Conservation (phyloP, 2,888 invertebrate species). For the Scotopteryx bipunctaria region DNA sequence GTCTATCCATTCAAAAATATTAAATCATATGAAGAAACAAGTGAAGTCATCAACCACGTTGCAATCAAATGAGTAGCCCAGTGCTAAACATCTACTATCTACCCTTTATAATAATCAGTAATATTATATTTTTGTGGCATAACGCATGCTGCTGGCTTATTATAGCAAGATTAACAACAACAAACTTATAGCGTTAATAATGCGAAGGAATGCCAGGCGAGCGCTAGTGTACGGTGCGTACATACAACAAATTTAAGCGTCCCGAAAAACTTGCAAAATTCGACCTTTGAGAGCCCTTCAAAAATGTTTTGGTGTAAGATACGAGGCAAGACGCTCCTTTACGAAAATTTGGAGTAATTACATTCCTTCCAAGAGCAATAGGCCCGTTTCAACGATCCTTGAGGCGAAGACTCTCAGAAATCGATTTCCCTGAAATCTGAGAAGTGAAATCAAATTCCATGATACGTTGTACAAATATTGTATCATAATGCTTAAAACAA, state of each 20-base stretch:
- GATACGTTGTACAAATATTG: not conserved
- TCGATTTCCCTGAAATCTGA: slow-evolving; percentile 17
- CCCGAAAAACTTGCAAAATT: not conserved
- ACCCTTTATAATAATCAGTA: no score
- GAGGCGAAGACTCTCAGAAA: slow-evolving; percentile 13
- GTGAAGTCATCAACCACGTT: no score
- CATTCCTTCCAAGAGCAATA: slow-evolving; percentile 29
- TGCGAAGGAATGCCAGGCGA: no score
- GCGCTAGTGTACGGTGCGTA: no score
- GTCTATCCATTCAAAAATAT: not conserved
- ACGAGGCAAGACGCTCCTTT: slow-evolving; percentile 8
- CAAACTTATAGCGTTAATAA: no score
- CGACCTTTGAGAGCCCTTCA: not conserved
- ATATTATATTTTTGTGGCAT: no score
- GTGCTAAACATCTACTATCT: no score
- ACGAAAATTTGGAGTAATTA: slow-evolving; percentile 27
- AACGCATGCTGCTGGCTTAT: no score
- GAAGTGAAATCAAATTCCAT: slow-evolving; percentile 9
- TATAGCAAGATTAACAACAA: no score
- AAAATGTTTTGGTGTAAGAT: not conserved
- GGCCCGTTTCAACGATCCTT: slow-evolving; percentile 23
- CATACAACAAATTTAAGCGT: not conserved
- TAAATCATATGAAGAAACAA: not conserved
- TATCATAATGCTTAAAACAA: no score
- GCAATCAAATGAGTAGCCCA: no score